Evolutionary conservation across 2,797 vertebrate genomes (phyloP).

Genomic region (Petrocephalus schoutedeni): DNA sequence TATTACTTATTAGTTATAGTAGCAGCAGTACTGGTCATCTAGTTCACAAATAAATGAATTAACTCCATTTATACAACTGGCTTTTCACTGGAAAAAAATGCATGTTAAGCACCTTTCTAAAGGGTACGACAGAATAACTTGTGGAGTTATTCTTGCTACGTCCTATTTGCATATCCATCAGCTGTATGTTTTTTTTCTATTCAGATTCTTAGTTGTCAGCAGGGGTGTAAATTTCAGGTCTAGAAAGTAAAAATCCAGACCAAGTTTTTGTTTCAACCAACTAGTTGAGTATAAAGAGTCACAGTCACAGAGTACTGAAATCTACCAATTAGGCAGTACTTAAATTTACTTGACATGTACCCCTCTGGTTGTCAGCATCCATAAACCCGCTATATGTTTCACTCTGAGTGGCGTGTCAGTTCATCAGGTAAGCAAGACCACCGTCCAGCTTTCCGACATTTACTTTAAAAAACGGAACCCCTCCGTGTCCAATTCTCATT

Average conservation of each 20-base stretch:
- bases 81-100: background rate
- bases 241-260: too few relatives aligned
- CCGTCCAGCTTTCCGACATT: background rate
- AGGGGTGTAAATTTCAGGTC: too few relatives aligned
- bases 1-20: background rate
- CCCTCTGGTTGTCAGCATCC: background rate
- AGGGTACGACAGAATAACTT: background rate
- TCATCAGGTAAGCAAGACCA: background rate
- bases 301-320: too few relatives aligned
- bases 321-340: too few relatives aligned
- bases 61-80: background rate
- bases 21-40: background rate
- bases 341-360: too few relatives aligned
- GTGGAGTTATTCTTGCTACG: background rate
- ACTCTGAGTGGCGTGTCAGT: background rate
- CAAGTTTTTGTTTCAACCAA: too few relatives aligned
- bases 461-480: background rate
- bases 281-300: too few relatives aligned
- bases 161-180: background rate
- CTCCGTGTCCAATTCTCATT: background rate
- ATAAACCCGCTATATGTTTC: background rate
- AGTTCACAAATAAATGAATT: background rate
- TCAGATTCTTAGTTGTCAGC: background rate
- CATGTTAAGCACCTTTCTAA: background rate
- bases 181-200: background rate